These are phyloP conservation scores for Paraescarpia echinospica DNA, from an alignment of 1,140 invertebrate species.

Conservation along the genomic window DNA sequence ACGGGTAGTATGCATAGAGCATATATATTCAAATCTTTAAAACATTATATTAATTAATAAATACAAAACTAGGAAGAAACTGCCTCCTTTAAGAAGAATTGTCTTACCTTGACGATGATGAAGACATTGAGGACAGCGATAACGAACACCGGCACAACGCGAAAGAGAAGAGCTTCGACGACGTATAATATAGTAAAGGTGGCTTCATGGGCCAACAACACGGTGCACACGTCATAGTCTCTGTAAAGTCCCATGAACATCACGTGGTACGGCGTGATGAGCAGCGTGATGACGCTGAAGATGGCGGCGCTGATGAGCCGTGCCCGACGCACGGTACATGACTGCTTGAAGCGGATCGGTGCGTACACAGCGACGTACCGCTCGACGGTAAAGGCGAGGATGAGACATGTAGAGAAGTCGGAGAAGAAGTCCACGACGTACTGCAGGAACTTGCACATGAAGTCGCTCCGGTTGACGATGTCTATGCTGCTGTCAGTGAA, in stretches of 20 bases:
- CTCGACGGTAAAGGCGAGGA: constrained; percentile 29
- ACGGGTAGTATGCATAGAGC: too few species aligned
- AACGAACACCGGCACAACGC: constrained; percentile 22
- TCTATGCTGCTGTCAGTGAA: constrained; percentile 21
- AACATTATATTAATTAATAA: too few species aligned
- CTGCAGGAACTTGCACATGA: constrained; percentile 22
- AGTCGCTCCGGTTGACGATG: constrained; percentile 17
- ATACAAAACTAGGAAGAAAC: too few species aligned
- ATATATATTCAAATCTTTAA: too few species aligned
- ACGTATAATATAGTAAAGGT: constrained; percentile 19
- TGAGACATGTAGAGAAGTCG: constrained; percentile 24
- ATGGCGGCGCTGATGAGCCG: constrained; percentile 6
- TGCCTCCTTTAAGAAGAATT: too few species aligned
- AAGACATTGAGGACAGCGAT: constrained; percentile 27
- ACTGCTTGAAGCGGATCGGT: constrained; percentile 23
- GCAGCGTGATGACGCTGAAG: constrained; percentile 18
- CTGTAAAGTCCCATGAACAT: constrained; percentile 20
- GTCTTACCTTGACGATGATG: constrained; percentile 17
- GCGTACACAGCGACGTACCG: constrained; percentile 21
- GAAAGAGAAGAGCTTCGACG: constrained; percentile 21
- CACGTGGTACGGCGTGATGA: constrained; percentile 26
- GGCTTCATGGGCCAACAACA: constrained; percentile 11
- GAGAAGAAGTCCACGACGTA: constrained; percentile 25
- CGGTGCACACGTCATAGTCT: constrained; percentile 24
- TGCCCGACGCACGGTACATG: constrained; percentile 21